Evolutionary conservation across 2,113 vertebrate species (phyloP).

Genomic region (Menidia beryllina): DNA sequence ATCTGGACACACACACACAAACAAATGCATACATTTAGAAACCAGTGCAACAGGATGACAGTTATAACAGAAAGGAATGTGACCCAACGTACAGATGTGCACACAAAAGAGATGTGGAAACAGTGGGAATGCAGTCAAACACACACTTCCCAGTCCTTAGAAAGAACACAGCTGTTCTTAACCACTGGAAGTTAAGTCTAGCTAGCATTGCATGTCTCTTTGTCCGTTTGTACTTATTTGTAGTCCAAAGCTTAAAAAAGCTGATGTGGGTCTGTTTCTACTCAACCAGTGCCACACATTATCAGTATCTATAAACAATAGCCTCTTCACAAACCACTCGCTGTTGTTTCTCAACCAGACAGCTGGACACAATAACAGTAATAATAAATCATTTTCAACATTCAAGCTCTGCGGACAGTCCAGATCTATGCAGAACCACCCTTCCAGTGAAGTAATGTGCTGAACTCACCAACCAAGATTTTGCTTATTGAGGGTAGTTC

Average conservation of each 20-base stretch:
- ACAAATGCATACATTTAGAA: slow-evolving; percentile 15
- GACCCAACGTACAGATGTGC: background rate
- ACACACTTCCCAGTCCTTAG: background rate
- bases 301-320: slow-evolving; percentile 5
- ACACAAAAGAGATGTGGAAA: slow-evolving; percentile 11
- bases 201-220: background rate
- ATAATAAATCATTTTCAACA: slow-evolving; percentile 21
- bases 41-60: background rate
- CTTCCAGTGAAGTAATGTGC: slow-evolving; percentile 42
- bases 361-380: slow-evolving; percentile 12
- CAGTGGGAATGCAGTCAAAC: background rate
- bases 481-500: background rate
- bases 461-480: slow-evolving; percentile 32
- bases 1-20: slow-evolving; percentile 59
- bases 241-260: slow-evolving; percentile 32
- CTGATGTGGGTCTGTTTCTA: slow-evolving; percentile 8
- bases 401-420: slow-evolving; percentile 10
- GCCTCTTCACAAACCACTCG: background rate
- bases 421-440: slow-evolving; percentile 31
- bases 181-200: slow-evolving; percentile 13
- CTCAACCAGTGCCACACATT: background rate
- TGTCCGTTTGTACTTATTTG: slow-evolving; percentile 39
- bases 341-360: slow-evolving; percentile 7
- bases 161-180: slow-evolving; percentile 62
- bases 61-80: background rate